Conservation (phyloP, 2,888 invertebrate genomes). For the Rhorus exstirpatorius region DNA sequence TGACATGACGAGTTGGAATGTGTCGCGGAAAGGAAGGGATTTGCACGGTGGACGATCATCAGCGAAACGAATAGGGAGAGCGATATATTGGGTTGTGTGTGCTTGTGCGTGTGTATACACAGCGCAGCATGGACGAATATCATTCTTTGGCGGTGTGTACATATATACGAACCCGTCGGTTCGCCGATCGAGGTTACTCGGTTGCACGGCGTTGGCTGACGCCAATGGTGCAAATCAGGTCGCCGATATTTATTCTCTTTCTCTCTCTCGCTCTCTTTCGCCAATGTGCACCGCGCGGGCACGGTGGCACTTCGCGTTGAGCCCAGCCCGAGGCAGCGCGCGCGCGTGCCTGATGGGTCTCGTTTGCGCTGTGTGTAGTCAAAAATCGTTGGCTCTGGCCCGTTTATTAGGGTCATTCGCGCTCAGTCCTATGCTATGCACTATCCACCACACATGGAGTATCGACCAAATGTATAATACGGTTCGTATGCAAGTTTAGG, state of each 20-base stretch:
- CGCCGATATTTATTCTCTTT: conserved; percentile 78
- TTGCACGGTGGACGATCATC: too few species aligned
- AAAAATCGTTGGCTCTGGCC: conserved; percentile 61
- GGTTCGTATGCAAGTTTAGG: too few species aligned
- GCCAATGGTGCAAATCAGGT: conserved; percentile 79
- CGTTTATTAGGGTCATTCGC: conserved; percentile 59
- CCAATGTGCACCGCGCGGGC: conserved; percentile 30
- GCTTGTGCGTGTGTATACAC: background rate
- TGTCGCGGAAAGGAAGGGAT: too few species aligned
- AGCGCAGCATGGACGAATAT: conserved; percentile 48
- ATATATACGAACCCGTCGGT: conserved; percentile 69
- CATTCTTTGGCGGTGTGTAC: conserved; percentile 37
- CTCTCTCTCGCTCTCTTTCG: conserved; percentile 27
- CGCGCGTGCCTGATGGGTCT: conserved; percentile 56
- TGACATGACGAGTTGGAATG: too few species aligned
- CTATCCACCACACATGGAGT: background rate
- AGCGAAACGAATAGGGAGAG: background rate
- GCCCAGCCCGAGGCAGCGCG: conserved; percentile 41
- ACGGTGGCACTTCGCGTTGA: conserved; percentile 49
- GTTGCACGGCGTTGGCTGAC: conserved; percentile 75
- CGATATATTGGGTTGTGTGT: too few species aligned
- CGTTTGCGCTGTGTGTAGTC: conserved; percentile 36
- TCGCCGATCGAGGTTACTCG: conserved; percentile 78
- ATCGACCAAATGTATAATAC: background rate
- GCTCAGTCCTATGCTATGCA: conserved; percentile 25